These are phyloP conservation scores for Sweltsa coloradensis DNA, from an alignment of 1,140 invertebrate species.

Conservation along the genomic window DNA sequence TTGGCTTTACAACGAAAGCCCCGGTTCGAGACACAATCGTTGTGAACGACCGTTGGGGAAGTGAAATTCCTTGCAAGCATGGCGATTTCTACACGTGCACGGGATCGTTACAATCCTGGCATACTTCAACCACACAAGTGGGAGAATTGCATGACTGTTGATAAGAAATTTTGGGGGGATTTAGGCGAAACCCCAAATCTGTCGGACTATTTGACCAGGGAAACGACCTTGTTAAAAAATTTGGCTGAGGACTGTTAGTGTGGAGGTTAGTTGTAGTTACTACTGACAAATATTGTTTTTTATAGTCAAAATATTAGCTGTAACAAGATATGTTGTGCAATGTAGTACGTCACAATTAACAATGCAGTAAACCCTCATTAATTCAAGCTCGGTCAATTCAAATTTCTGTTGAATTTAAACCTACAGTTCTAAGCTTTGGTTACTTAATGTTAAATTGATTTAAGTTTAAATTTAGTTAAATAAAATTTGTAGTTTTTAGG, in stretches of 20 bases:
- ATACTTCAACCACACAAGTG: constrained; percentile 65
- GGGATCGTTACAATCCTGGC: constrained; percentile 75
- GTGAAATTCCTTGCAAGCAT: constrained; percentile 64
- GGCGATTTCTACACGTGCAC: constrained; percentile 76
- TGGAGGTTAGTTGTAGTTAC: constrained; percentile 48
- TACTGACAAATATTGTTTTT: constrained; percentile 29
- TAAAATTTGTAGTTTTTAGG: too few species aligned
- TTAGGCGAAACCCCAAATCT: constrained; percentile 61
- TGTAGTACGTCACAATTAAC: constrained; percentile 13
- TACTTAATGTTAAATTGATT: too few species aligned
- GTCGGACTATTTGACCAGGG: constrained; percentile 55
- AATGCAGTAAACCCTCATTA: too few species aligned
- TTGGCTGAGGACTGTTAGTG: constrained; percentile 73
- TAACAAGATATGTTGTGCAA: too few species aligned
- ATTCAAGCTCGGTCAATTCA: too few species aligned
- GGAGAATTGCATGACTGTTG: constrained; percentile 89
- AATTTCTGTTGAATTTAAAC: too few species aligned
- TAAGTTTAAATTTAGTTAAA: constrained; percentile 6
- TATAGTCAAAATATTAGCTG: too few species aligned
- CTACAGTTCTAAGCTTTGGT: too few species aligned
- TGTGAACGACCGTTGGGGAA: constrained; percentile 80
- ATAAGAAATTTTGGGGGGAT: constrained; percentile 77
- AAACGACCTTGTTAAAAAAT: constrained; percentile 56
- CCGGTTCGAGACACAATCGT: constrained; percentile 78
- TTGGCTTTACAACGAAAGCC: constrained; percentile 93